These are phyloP conservation scores for Caenorhabditis sp. DNA, from an alignment of 2,888 invertebrate species.

Conservation along the genomic window DNA sequence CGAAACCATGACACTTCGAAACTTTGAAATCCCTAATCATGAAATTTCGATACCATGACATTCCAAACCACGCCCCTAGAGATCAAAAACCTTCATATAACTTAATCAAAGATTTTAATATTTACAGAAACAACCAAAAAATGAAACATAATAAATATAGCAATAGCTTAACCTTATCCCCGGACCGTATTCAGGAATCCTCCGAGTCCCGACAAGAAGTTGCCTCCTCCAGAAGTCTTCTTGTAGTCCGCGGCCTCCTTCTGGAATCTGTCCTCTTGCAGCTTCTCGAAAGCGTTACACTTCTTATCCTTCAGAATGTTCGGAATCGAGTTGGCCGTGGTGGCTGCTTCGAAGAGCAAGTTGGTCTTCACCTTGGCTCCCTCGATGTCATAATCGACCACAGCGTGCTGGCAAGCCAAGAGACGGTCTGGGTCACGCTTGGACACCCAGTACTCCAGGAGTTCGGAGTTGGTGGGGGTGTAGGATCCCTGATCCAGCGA, in stretches of 20 bases:
- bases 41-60: too few species aligned
- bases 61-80: too few species aligned
- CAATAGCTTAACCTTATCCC: slow-evolving; percentile 33
- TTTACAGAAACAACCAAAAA: slow-evolving; percentile 25
- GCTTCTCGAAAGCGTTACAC: slow-evolving; percentile 80
- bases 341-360: slow-evolving; percentile 82
- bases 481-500: slow-evolving; percentile 82
- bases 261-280: slow-evolving; percentile 82
- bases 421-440: slow-evolving; percentile 82
- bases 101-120: slow-evolving; percentile 5
- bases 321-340: slow-evolving; percentile 81
- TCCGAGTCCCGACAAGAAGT: slow-evolving; percentile 71
- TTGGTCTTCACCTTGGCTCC: slow-evolving; percentile 83
- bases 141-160: slow-evolving; percentile 26
- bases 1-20: too few species aligned
- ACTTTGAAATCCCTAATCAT: too few species aligned
- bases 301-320: slow-evolving; percentile 83
- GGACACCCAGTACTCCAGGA: slow-evolving; percentile 82
- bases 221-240: slow-evolving; percentile 74
- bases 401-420: slow-evolving; percentile 82
- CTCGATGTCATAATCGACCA: slow-evolving; percentile 83
- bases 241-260: slow-evolving; percentile 81
- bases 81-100: slow-evolving; percentile 3
- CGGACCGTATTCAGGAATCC: slow-evolving; percentile 72
- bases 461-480: slow-evolving; percentile 82